Evolutionary conservation across 2,888 invertebrate species (phyloP).

Genomic region (Syrphus vitripennis): DNA sequence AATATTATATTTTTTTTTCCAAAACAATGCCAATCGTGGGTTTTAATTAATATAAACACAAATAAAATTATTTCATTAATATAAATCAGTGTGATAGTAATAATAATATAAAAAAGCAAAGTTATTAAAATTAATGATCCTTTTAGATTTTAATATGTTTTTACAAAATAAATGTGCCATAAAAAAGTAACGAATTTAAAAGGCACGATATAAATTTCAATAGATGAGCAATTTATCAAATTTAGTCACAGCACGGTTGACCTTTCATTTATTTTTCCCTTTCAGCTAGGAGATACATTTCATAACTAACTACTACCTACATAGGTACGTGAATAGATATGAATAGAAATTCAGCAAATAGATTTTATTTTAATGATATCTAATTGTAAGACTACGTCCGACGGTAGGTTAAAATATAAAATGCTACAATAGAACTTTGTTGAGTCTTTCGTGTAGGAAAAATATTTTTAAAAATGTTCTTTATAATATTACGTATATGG

Average conservation of each 20-base stretch:
- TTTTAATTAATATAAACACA: background rate
- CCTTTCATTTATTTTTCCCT: background rate
- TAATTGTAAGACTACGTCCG: background rate
- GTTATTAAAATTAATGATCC: background rate
- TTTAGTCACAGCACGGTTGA: background rate
- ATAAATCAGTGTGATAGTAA: background rate
- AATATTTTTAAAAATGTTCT: background rate
- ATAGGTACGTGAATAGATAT: too few species aligned
- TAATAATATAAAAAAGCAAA: background rate
- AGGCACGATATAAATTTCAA: background rate
- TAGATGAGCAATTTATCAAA: background rate
- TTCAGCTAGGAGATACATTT: background rate
- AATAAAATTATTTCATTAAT: background rate
- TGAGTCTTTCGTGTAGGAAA: background rate
- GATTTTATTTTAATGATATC: background rate
- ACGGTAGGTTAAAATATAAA: too few species aligned
- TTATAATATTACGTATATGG: background rate
- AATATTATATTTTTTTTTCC: background rate
- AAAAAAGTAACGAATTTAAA: background rate
- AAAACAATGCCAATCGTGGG: background rate
- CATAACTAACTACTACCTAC: too few species aligned
- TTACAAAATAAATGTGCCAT: background rate
- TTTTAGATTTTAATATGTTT: background rate
- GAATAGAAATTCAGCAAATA: too few species aligned
- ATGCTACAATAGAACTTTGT: background rate